These are phyloP conservation scores for Urocyon cinereoargenteus DNA, from an alignment of 2,797 vertebrate genomes.

Conservation along the genomic window DNA sequence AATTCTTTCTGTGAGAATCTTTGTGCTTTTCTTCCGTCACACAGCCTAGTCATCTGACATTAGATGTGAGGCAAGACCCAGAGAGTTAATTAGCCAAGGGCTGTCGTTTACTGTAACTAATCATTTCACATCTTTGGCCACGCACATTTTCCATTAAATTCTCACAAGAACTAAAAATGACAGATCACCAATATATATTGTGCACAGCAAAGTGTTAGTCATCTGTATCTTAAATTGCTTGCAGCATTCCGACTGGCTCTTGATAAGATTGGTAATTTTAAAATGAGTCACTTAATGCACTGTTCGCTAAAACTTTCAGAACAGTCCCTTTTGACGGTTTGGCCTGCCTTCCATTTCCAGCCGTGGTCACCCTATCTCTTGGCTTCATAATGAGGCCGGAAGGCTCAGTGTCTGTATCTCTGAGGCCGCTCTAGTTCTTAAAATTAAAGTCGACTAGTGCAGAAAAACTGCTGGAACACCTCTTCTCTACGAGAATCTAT, in stretches of 20 bases:
- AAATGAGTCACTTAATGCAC: not conserved
- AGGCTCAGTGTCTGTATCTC: not conserved
- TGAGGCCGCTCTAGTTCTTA: not conserved
- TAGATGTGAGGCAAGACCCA: constrained; percentile 50
- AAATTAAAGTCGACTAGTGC: constrained; percentile 45
- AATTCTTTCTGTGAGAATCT: not conserved
- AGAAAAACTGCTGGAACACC: not conserved
- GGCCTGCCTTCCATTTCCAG: not conserved
- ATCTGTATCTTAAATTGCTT: constrained; percentile 48
- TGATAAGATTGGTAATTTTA: constrained; percentile 29
- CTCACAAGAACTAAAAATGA: constrained; percentile 72
- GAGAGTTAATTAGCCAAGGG: constrained; percentile 67
- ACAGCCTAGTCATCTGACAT: constrained; percentile 45
- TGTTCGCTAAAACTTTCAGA: constrained; percentile 53
- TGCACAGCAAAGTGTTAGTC: constrained; percentile 36
- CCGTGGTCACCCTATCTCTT: not conserved
- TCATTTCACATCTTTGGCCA: constrained; percentile 60
- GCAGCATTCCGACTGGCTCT: constrained; percentile 26
- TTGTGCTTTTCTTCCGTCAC: constrained; percentile 20
- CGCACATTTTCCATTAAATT: constrained; percentile 72
- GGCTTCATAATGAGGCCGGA: not conserved
- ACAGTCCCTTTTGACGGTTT: constrained; percentile 4
- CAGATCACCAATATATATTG: not conserved
- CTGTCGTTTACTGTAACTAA: constrained; percentile 67
- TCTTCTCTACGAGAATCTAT: not conserved